Conservation (phyloP, 2,797 vertebrate species). For the Phylloscopus collybita region DNA sequence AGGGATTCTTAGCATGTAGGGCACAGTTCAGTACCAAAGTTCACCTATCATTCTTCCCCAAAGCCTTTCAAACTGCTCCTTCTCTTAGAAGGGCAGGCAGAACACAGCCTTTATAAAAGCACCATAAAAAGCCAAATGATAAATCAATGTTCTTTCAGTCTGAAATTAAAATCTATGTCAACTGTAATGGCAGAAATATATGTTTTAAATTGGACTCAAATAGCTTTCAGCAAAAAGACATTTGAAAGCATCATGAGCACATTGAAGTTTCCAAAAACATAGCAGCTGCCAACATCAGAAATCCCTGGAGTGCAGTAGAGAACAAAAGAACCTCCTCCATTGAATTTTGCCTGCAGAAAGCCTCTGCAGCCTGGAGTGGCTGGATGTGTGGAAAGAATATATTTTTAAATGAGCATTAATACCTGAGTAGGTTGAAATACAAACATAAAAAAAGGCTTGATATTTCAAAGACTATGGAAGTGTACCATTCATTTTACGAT, state of each 20-base stretch:
- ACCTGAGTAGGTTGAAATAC: slow-evolving; percentile 17
- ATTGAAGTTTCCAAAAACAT: slow-evolving; percentile 14
- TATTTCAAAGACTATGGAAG: slow-evolving; percentile 47
- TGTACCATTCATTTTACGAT: background rate
- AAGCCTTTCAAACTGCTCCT: background rate
- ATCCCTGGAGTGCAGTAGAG: background rate
- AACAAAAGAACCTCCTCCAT: background rate
- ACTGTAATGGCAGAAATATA: slow-evolving; percentile 18
- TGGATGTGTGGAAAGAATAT: slow-evolving; percentile 11
- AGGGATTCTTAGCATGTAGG: background rate
- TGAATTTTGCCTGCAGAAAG: slow-evolving; percentile 15
- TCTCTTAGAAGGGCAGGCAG: background rate
- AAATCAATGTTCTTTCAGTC: background rate
- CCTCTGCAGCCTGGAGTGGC: background rate
- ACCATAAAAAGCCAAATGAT: background rate
- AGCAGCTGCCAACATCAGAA: background rate
- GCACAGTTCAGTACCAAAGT: background rate
- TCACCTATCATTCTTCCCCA: background rate
- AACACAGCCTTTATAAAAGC: background rate
- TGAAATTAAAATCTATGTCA: slow-evolving; percentile 45
- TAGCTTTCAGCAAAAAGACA: background rate
- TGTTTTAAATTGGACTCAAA: background rate
- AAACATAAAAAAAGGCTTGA: background rate
- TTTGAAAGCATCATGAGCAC: slow-evolving; percentile 31
- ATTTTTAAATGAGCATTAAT: slow-evolving; percentile 41